Conservation (phyloP, 2,113 vertebrate genomes). For the cattle (Bos taurus) region DNA sequence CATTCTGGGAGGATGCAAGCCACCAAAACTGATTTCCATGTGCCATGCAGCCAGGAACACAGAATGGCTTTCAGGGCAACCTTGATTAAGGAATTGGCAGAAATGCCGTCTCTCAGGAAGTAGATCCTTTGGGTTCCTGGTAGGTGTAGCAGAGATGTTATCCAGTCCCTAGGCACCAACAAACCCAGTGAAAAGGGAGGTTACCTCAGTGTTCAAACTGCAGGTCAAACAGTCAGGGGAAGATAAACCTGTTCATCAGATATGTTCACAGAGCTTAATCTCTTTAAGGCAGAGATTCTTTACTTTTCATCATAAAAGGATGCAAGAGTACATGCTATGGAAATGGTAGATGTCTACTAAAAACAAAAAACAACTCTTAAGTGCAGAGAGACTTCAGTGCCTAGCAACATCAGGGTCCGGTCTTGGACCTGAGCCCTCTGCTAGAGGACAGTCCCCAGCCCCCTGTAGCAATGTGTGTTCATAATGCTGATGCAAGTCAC, state of each 20-base stretch:
- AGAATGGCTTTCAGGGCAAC: fast-evolving
- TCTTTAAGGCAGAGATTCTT: neutral
- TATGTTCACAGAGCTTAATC: neutral
- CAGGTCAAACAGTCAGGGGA: neutral
- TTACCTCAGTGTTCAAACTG: neutral
- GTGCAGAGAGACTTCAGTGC: neutral
- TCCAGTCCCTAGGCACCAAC: neutral
- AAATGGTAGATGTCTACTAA: neutral
- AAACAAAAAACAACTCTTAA: neutral
- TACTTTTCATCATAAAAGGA: neutral
- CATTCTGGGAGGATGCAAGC: neutral
- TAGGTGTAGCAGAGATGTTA: neutral
- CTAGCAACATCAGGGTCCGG: too few species aligned
- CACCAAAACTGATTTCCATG: neutral
- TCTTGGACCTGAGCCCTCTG: too few species aligned
- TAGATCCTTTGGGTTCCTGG: neutral
- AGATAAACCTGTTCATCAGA: neutral
- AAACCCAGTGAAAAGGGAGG: neutral
- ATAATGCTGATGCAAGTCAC: neutral
- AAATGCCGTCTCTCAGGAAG: neutral
- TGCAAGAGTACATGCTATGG: neutral
- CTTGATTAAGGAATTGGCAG: neutral
- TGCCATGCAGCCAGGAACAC: neutral
- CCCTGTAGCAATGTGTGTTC: neutral
- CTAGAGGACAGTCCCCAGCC: neutral